These are phyloP conservation scores for Cathartes aura DNA, from an alignment of 2,113 vertebrate genomes.

Conservation along the genomic window DNA sequence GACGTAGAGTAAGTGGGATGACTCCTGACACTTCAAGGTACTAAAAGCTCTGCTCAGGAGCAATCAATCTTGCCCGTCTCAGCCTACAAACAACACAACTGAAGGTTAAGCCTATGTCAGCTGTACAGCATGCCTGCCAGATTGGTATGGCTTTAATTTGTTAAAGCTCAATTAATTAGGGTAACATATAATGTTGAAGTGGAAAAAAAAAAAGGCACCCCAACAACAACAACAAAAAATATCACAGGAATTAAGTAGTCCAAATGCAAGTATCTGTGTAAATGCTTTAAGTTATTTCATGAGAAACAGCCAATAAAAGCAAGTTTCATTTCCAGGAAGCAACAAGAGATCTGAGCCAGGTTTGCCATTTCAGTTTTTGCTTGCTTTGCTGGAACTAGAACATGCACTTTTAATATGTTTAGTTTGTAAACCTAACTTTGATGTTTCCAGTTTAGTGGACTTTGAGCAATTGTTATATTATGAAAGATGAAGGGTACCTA, in stretches of 20 bases:
- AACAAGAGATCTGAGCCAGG: background rate
- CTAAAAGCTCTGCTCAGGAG: background rate
- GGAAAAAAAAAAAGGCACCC: background rate
- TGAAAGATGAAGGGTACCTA: slow-evolving; percentile 35
- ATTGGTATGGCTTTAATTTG: background rate
- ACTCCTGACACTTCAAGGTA: background rate
- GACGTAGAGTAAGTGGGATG: background rate
- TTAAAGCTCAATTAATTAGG: background rate
- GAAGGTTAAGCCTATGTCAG: background rate
- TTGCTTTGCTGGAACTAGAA: slow-evolving; percentile 26
- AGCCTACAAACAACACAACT: background rate
- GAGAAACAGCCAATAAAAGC: slow-evolving; percentile 12
- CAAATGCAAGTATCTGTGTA: background rate
- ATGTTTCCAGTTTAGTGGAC: slow-evolving; percentile 23
- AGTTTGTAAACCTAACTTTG: slow-evolving; percentile 31
- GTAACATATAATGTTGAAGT: background rate
- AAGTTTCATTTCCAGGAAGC: slow-evolving; percentile 24
- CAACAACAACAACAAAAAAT: background rate
- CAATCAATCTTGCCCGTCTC: background rate
- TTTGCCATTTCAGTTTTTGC: slow-evolving; percentile 12
- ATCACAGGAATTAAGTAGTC: background rate
- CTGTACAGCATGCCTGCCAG: background rate
- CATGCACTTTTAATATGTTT: background rate
- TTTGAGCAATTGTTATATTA: slow-evolving; percentile 27
- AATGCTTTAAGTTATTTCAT: background rate